Conservation (phyloP, 2,113 vertebrate species). For the Rhea americana region DNA sequence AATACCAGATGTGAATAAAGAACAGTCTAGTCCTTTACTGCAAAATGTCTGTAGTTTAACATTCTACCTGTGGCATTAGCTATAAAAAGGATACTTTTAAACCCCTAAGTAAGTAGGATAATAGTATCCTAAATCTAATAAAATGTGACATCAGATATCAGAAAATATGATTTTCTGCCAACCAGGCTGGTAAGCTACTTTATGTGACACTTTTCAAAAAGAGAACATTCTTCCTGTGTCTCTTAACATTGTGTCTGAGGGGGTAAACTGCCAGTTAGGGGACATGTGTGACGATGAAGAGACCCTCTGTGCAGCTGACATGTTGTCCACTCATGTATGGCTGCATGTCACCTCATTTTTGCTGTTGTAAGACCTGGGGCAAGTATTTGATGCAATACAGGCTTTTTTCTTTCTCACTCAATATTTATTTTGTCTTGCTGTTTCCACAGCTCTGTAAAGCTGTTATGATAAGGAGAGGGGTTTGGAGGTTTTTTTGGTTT, state of each 20-base stretch:
- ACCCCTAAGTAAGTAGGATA: constrained; percentile 70
- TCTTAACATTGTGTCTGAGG: constrained; percentile 79
- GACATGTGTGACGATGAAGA: constrained; percentile 69
- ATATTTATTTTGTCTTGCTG: constrained; percentile 62
- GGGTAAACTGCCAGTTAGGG: constrained; percentile 76
- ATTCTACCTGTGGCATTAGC: constrained; percentile 75
- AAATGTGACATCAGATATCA: constrained; percentile 75
- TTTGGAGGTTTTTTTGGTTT: background rate
- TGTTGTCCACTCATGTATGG: constrained; percentile 81
- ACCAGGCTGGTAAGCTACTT: constrained; percentile 68
- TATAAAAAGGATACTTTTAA: constrained; percentile 70
- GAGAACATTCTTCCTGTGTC: constrained; percentile 82
- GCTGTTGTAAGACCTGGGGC: constrained; percentile 70
- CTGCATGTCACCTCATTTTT: constrained; percentile 68
- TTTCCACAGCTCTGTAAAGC: constrained; percentile 38
- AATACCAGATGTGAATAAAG: constrained; percentile 23
- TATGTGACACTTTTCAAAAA: constrained; percentile 80
- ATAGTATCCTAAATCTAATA: constrained; percentile 76
- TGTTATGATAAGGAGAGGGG: constrained; percentile 17
- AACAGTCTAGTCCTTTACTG: constrained; percentile 66
- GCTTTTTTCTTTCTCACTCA: constrained; percentile 51
- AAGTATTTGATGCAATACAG: constrained; percentile 56
- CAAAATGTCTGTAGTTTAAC: constrained; percentile 66
- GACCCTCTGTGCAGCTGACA: constrained; percentile 78
- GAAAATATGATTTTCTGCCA: constrained; percentile 78